phyloP scores from a whole-genome alignment of 2,888 invertebrate genomes.

The Priocnemis perturbator region DNA sequence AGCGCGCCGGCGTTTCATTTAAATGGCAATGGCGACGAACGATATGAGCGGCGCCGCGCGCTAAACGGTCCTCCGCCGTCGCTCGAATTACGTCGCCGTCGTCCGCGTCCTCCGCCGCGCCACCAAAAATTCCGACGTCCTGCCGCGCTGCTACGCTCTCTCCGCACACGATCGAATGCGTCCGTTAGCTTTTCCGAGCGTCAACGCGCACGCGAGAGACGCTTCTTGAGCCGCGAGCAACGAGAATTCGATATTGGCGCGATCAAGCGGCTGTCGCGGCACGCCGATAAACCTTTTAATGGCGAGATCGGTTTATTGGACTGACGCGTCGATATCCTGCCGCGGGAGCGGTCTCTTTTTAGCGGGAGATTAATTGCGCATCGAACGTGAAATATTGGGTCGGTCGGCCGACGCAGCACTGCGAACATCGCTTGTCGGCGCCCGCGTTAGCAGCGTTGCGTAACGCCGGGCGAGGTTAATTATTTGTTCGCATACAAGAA shows the following conservation, averaged over 20 bases:
- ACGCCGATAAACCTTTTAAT: conserved; percentile 46
- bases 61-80: background rate
- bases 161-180: no score
- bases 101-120: no score
- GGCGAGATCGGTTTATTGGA: conserved; percentile 45
- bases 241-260: no score
- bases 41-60: conserved; percentile 9
- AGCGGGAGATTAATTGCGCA: conserved; percentile 39
- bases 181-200: no score
- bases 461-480: conserved; percentile 43
- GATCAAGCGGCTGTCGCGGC: no score
- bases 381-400: conserved; percentile 33
- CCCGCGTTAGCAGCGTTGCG: conserved; percentile 27
- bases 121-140: no score
- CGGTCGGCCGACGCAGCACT: conserved; percentile 11
- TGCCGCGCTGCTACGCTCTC: no score
- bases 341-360: conserved; percentile 15
- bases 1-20: conserved; percentile 25
- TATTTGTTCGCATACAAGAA: conserved; percentile 42
- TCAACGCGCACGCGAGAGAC: no score
- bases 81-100: no score
- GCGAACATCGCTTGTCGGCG: conserved; percentile 22
- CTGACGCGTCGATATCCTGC: conserved; percentile 32
- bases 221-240: no score
- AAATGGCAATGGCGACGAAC: conserved; percentile 22